Evolutionary conservation across 2,797 vertebrate genomes (phyloP).

Genomic region (Argya squamiceps): DNA sequence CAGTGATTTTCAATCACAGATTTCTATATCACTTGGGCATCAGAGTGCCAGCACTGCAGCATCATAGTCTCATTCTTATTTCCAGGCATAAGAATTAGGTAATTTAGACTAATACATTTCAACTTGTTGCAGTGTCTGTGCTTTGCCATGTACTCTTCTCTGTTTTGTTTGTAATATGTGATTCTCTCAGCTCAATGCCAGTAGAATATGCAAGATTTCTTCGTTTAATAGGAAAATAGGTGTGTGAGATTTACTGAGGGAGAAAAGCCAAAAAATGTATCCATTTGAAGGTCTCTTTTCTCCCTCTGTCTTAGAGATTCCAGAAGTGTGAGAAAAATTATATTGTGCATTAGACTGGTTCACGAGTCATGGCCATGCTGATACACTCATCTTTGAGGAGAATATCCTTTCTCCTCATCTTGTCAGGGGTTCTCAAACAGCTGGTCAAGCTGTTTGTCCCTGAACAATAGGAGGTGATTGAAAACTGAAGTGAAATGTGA

Average conservation of each 20-base stretch:
- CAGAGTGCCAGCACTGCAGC: neutral
- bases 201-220: neutral
- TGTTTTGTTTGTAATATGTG: neutral
- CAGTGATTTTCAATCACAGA: neutral
- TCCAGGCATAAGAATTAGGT: neutral
- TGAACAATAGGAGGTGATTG: neutral
- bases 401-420: neutral
- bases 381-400: neutral
- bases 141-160: neutral
- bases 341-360: neutral
- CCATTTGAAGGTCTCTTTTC: neutral
- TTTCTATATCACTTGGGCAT: neutral
- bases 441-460: neutral
- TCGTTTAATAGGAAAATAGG: neutral
- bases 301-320: neutral
- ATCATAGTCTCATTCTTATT: neutral
- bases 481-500: slow-evolving; percentile 1
- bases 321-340: neutral
- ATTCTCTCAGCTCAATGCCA: neutral
- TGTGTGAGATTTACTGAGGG: neutral
- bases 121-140: neutral
- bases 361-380: neutral
- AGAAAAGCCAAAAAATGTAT: neutral
- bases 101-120: neutral
- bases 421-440: neutral